These are phyloP conservation scores for Prunella strophiata DNA, from an alignment of 2,797 vertebrate species.

Conservation along the genomic window DNA sequence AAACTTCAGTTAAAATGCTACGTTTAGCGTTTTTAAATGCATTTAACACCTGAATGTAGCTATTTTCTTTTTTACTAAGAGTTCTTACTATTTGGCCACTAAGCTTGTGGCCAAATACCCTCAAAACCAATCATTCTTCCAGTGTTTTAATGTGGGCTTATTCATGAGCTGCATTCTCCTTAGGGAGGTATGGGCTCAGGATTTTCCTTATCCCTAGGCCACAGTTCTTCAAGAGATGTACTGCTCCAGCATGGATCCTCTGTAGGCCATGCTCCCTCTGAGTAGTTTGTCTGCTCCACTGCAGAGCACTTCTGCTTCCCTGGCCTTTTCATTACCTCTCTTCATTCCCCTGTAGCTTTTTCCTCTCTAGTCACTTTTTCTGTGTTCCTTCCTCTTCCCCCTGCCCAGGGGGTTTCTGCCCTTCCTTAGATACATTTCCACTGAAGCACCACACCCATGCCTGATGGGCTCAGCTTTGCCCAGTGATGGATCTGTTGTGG, in stretches of 20 bases:
- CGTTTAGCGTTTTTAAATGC: background rate
- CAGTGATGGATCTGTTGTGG: background rate
- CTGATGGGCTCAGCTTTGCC: background rate
- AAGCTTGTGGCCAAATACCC: background rate
- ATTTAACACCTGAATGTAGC: background rate
- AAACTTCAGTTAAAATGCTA: background rate
- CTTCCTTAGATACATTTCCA: background rate
- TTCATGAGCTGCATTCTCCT: background rate
- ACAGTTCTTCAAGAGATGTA: background rate
- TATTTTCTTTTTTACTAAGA: background rate
- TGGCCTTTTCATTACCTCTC: background rate
- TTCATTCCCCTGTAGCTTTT: background rate
- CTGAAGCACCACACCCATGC: fast-evolving
- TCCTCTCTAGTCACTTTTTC: background rate
- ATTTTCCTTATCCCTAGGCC: background rate
- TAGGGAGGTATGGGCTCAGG: fast-evolving
- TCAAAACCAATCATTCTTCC: background rate
- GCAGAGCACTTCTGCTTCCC: background rate
- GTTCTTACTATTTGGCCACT: background rate
- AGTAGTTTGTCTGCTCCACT: background rate
- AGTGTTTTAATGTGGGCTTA: background rate
- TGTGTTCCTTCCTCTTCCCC: background rate
- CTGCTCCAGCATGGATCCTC: background rate
- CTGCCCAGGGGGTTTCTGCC: background rate
- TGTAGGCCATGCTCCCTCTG: background rate